phyloP scores from a whole-genome alignment of 2,113 vertebrate species.

The Gambusia holbrooki region DNA sequence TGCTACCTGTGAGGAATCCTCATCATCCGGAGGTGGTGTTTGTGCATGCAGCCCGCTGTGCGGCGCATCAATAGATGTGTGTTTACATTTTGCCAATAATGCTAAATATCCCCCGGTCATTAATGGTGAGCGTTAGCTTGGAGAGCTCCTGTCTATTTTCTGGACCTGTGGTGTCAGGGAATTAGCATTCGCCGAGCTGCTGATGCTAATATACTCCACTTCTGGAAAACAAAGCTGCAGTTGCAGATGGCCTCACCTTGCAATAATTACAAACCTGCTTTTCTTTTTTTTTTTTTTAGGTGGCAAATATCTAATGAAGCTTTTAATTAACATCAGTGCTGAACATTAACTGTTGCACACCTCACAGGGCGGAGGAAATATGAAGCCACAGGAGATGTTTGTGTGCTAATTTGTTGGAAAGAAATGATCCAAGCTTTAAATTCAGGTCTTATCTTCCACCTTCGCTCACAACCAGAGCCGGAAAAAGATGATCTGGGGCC shows the following conservation, averaged over 20 bases:
- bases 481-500: too few species aligned
- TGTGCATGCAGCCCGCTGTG: constrained; percentile 32
- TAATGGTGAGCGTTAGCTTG: constrained; percentile 56
- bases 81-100: constrained; percentile 81
- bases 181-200: constrained; percentile 66
- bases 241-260: constrained; percentile 55
- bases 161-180: constrained; percentile 39
- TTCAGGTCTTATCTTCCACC: neutral
- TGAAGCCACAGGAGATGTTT: constrained; percentile 28
- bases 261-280: constrained; percentile 44
- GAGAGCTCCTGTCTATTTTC: constrained; percentile 55
- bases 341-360: constrained; percentile 29
- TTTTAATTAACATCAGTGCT: constrained; percentile 61
- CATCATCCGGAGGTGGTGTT: constrained; percentile 39
- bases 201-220: constrained; percentile 75
- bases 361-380: constrained; percentile 19
- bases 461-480: too few species aligned
- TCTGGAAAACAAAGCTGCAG: constrained; percentile 51
- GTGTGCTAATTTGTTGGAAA: constrained; percentile 26
- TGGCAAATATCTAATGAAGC: constrained; percentile 54
- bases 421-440: neutral
- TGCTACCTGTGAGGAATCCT: constrained; percentile 29
- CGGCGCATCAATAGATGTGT: constrained; percentile 67
- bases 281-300: constrained; percentile 11
- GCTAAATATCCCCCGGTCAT: constrained; percentile 74